Evolutionary conservation across 2,113 vertebrate genomes (phyloP).

Genomic region (Gorilla gorilla): DNA sequence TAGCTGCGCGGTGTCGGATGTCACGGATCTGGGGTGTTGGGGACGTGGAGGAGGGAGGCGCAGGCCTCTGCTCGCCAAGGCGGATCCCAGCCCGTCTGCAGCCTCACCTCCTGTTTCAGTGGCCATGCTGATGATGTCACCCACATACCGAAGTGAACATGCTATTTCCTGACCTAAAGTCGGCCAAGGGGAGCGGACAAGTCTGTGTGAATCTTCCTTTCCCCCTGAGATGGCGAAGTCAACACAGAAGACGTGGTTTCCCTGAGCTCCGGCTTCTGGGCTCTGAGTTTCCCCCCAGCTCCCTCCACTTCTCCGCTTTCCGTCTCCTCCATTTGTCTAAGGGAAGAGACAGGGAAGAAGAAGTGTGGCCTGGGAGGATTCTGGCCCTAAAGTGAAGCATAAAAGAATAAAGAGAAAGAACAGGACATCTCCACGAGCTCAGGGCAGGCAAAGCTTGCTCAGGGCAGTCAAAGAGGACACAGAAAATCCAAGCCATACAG

Average conservation of each 20-base stretch:
- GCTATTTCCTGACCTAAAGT: neutral
- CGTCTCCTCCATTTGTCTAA: rapidly evolving
- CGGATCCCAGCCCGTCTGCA: neutral
- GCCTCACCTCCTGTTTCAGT: neutral
- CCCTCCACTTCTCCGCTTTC: neutral
- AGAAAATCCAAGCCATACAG: neutral
- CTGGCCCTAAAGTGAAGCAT: neutral
- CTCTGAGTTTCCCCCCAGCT: neutral
- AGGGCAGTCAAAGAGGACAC: too few species aligned
- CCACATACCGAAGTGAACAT: neutral
- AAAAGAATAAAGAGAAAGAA: neutral
- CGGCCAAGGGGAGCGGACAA: neutral
- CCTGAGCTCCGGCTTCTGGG: too few species aligned
- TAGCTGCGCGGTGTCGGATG: neutral
- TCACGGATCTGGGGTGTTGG: neutral
- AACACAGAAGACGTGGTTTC: too few species aligned
- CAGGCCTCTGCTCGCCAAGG: neutral
- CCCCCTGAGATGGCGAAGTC: neutral
- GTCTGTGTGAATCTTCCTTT: neutral
- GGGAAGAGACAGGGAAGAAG: neutral
- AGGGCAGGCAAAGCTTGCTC: neutral
- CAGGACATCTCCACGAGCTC: too few species aligned
- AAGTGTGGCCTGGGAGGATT: neutral
- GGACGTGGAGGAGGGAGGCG: neutral
- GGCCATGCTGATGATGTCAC: neutral